phyloP scores from a whole-genome alignment of 2,888 invertebrate genomes.

The Zaprionus lineosus region DNA sequence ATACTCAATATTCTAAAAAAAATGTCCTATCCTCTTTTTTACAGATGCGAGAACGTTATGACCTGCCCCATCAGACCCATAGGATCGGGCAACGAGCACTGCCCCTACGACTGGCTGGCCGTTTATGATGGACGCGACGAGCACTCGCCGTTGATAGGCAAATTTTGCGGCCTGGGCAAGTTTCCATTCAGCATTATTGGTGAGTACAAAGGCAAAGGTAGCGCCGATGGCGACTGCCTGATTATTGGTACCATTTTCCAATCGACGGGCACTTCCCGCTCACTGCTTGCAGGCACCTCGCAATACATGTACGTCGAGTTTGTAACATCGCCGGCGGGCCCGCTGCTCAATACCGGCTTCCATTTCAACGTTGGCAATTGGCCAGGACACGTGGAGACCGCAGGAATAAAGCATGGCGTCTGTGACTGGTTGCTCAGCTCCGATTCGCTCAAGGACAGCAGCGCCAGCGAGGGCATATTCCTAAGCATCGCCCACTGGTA shows the following conservation, averaged over 20 bases:
- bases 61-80: conserved; percentile 96
- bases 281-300: conserved; percentile 86
- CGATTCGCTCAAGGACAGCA: conserved; percentile 89
- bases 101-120: conserved; percentile 94
- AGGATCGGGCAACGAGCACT: conserved; percentile 92
- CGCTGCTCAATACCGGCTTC: conserved; percentile 94
- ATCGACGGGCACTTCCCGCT: conserved; percentile 6
- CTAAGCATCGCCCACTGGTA: conserved; percentile 97
- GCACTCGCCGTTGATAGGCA: conserved; percentile 92
- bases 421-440: conserved; percentile 95
- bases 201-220: conserved; percentile 60
- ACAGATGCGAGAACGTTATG: conserved; percentile 95
- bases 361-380: conserved; percentile 97
- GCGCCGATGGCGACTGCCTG: conserved; percentile 8
- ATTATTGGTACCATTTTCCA: conserved; percentile 10
- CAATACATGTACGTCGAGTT: conserved; percentile 94
- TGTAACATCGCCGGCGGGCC: conserved; percentile 94
- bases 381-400: conserved; percentile 96
- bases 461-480: conserved; percentile 94
- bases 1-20: not conserved
- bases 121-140: conserved; percentile 96
- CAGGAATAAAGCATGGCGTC: conserved; percentile 92
- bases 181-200: conserved; percentile 96
- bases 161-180: conserved; percentile 96
- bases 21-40: conserved; percentile 22